These are phyloP conservation scores for Cottus gobio DNA, from an alignment of 2,113 vertebrate species.

Conservation along the genomic window DNA sequence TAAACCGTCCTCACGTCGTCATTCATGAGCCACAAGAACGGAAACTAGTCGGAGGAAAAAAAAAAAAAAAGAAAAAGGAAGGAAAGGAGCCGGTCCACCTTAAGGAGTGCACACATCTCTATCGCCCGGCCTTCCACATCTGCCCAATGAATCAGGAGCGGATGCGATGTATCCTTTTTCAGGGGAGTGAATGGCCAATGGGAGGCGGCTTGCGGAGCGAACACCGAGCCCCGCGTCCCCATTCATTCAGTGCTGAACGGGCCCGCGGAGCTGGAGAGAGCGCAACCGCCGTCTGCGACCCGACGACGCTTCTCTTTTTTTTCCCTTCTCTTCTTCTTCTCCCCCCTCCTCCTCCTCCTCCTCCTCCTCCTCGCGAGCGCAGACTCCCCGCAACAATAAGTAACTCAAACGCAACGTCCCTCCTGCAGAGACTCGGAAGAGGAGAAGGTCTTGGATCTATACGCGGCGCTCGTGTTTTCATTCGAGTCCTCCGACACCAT, in stretches of 20 bases:
- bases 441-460: slow-evolving; percentile 56
- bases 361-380: slow-evolving; percentile 34
- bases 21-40: slow-evolving; percentile 62
- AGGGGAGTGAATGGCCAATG: slow-evolving; percentile 81
- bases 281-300: slow-evolving; percentile 46
- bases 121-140: slow-evolving; percentile 74
- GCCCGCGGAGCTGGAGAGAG: slow-evolving; percentile 61
- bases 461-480: background rate
- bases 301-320: background rate
- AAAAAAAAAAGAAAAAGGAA: background rate
- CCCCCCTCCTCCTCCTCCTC: too few species aligned
- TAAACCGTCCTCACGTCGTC: slow-evolving; percentile 52
- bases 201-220: slow-evolving; percentile 80
- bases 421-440: background rate
- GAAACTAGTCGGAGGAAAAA: slow-evolving; percentile 37
- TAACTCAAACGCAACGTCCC: background rate
- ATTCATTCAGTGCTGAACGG: slow-evolving; percentile 83
- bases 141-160: slow-evolving; percentile 85
- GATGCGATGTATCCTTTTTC: slow-evolving; percentile 86
- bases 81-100: slow-evolving; percentile 64
- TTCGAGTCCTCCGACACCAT: background rate
- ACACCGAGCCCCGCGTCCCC: slow-evolving; percentile 78
- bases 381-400: slow-evolving; percentile 41
- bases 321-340: background rate
- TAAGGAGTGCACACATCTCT: slow-evolving; percentile 74